Evolutionary conservation across 2,797 vertebrate species (phyloP), one percentile per base, ranked within the genome.

Genomic region (Oceanodroma leucorhoa): DNA sequence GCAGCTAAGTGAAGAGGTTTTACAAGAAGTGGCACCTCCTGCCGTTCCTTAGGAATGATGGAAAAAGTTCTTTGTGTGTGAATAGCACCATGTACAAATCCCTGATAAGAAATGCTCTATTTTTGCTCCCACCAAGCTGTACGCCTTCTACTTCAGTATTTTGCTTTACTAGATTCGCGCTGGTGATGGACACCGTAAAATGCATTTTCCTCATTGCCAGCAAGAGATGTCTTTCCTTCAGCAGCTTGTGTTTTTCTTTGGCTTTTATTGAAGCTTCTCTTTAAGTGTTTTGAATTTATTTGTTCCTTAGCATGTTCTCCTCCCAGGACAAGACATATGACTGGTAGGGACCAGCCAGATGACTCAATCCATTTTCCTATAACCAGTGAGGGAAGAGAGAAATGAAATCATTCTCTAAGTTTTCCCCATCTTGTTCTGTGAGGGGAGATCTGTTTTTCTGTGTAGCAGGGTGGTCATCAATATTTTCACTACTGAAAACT

Each of bases 61-160:
- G 75, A 40, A 21, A 30, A 50, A 9, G 14, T 46, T 77, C 50
- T 45, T 66, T 3, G 4, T 19, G 41, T 29, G 50, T 18, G 50
- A 53, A 9, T 8, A 50, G 54, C 72, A 16, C 10, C 11, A 9
- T 3, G 30, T n/a, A 45, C 38, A 29, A 40, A 24, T 36, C 48
- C 43, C 11, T 6, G 22, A 5, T 48, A 29, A 41, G 32, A 48
- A 65, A 24, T 6, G 32, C 45, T 82, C 8, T 16, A 1, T 1
- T 43, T 62, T 36, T 22, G n/a, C 41, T 58, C 43, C 65, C 40
- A 11, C 29, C 40, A 14, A 43, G 72, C 50, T 30, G 16, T 38
- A 16, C 14, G 5, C 14, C 19, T 16, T 24, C 32, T 34, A 1
- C 43, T 23, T 38, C 46, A 7, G 0, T 36, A 4, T 40, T 57